Evolutionary conservation across 2,797 vertebrate species (phyloP).

Genomic region (Apogon hyalosoma): DNA sequence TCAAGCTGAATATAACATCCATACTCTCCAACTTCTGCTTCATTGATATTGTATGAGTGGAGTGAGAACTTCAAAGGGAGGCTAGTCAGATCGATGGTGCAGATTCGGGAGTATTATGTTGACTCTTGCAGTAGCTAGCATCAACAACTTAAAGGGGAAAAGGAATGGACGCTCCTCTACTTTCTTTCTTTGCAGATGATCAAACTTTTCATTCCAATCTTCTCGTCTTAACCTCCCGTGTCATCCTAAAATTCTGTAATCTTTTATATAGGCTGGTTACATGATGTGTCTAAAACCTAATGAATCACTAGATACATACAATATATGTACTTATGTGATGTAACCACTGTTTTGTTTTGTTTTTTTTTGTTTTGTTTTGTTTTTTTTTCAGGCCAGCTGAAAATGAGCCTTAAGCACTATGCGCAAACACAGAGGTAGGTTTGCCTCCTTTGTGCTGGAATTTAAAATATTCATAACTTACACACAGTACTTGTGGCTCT

Average conservation of each 20-base stretch:
- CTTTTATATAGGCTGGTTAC: conserved; percentile 57
- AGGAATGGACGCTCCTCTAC: conserved; percentile 11
- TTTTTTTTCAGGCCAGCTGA: conserved; percentile 28
- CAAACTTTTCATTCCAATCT: conserved; percentile 13
- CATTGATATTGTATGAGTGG: conserved; percentile 54
- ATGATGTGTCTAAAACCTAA: conserved; percentile 50
- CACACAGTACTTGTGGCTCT: conserved; percentile 57
- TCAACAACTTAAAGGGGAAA: conserved; percentile 42
- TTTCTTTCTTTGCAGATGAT: conserved; percentile 26
- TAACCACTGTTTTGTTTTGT: conserved; percentile 15
- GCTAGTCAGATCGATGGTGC: conserved; percentile 44
- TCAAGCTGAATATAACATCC: conserved; percentile 48
- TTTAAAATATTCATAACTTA: conserved; percentile 79
- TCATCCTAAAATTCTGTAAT: conserved; percentile 43
- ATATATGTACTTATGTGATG: conserved; percentile 8
- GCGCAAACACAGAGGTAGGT: conserved; percentile 63
- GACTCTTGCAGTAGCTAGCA: conserved; percentile 42
- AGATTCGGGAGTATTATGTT: conserved; percentile 60
- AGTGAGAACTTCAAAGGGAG: conserved; percentile 61
- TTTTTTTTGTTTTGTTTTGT: too few species aligned
- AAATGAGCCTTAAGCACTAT: conserved; percentile 55
- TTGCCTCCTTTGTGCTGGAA: conserved; percentile 62
- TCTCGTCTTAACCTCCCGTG: conserved; percentile 20
- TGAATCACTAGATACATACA: conserved; percentile 39
- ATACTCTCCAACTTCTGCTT: conserved; percentile 41